Evolutionary conservation across 2,113 vertebrate genomes (phyloP).

Genomic region (Numenius arquata): DNA sequence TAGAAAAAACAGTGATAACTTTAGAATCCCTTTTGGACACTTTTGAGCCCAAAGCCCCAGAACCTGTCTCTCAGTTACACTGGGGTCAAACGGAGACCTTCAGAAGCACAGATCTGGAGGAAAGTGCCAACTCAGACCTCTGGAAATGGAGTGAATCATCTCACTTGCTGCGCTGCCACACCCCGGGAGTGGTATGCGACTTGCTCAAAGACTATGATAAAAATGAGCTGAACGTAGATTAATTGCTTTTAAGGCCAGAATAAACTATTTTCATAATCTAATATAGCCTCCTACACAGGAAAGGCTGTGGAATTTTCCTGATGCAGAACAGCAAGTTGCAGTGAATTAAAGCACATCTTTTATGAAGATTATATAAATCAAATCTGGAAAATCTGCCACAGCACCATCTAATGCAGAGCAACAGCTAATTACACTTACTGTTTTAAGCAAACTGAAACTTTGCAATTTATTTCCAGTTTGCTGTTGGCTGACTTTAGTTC

Average conservation of each 20-base stretch:
- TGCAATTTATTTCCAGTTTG: neutral
- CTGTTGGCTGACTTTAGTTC: neutral
- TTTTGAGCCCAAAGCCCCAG: neutral
- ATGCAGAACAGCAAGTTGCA: neutral
- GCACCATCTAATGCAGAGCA: neutral
- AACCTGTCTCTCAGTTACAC: neutral
- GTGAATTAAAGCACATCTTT: neutral
- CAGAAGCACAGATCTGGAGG: neutral
- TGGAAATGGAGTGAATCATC: neutral
- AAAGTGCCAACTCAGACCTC: neutral
- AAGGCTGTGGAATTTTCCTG: neutral
- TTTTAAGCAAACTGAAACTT: neutral
- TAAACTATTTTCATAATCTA: neutral
- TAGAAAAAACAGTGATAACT: neutral
- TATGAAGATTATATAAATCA: neutral
- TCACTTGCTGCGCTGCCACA: neutral
- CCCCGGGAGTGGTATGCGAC: neutral
- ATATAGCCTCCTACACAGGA: neutral
- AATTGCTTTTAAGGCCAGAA: constrained; percentile 6
- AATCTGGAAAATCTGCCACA: neutral
- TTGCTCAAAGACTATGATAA: neutral
- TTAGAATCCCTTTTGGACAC: neutral
- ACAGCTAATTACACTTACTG: neutral
- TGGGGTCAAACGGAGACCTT: neutral
- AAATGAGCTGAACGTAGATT: neutral